Evolutionary conservation across 2,888 invertebrate species (phyloP), one percentile per base, ranked within the genome.

Genomic region (Hypena proboscidalis): DNA sequence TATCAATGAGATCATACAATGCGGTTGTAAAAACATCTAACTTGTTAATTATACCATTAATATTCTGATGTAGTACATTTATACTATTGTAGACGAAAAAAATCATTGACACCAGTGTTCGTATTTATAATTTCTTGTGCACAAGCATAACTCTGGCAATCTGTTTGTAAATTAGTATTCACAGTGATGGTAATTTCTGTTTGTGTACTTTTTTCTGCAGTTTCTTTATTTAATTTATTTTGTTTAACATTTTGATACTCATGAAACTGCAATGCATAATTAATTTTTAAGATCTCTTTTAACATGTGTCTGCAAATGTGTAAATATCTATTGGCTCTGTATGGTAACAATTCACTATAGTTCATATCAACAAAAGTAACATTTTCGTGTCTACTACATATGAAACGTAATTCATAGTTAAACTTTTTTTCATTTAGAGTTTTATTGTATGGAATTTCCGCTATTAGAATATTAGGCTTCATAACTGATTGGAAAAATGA

Each of bases 71-170:
- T 7, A 35, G 6, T 7, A 35, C 26, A n/a, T 26, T 2, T 2
- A 35, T 10, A 25, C 21, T 19, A 8, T 35, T 26, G 9, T 19
- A 26, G 8, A 32, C 32, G 32, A 32, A 32, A 32, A 32, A 32
- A 21, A 3, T n/a, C n/a, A n/a, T n/a, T n/a, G n/a, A n/a, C n/a
- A n/a, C n/a, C n/a, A n/a, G n/a, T n/a, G n/a, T 19, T 6, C 10
- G 15, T 9, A 10, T 19, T 17, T 17, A 5, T 17, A 17, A 17
- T 5, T 5, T 17, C 21, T 7, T 5, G n/a, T 21, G 4, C 7
- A 21, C 7, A 21, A 7, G 6, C n/a, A 7, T 21, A 21, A 2
- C n/a, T 5, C 7, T 2, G 2, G 2, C 21, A 21, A 7, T 21
- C n/a, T n/a, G n/a, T n/a, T n/a, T n/a, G n/a, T n/a, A n/a, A n/a